phyloP scores from a whole-genome alignment of 2,888 invertebrate species.

The Mongoloraphidia duomilia region DNA sequence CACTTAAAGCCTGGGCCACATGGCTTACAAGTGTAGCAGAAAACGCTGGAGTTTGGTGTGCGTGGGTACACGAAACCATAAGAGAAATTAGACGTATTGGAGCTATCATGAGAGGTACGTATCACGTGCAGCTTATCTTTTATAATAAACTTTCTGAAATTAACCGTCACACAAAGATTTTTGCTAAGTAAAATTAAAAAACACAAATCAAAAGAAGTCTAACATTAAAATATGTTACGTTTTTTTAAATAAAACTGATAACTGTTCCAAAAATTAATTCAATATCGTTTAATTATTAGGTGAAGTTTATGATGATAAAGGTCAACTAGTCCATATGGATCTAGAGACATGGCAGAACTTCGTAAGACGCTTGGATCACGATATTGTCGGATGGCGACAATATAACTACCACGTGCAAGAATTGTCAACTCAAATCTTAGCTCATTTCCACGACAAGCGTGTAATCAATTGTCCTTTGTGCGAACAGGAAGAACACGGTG shows the following conservation, averaged over 20 bases:
- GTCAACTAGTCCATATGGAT: background rate
- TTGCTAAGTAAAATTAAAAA: conserved; percentile 18
- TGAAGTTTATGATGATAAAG: background rate
- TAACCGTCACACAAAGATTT: background rate
- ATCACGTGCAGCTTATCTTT: background rate
- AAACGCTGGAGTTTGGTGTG: conserved; percentile 27
- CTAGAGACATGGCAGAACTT: background rate
- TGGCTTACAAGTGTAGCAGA: conserved; percentile 26
- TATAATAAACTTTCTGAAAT: background rate
- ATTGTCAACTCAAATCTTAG: background rate
- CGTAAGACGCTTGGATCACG: background rate
- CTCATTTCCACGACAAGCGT: background rate
- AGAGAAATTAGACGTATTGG: conserved; percentile 22
- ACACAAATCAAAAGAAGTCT: conserved; percentile 17
- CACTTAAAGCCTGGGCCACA: conserved; percentile 25
- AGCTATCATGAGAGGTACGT: conserved; percentile 15
- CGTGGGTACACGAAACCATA: conserved; percentile 24
- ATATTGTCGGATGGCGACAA: background rate
- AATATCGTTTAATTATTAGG: background rate
- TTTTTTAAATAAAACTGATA: no score
- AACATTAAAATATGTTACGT: no score
- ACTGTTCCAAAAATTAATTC: no score
- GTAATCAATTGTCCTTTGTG: background rate
- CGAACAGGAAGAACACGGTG: background rate
- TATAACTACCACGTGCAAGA: conserved; percentile 1